Percentiles rank a stretch among this genome's conserved stretches.
These are phyloP conservation scores for Cinclus mexicanus DNA, from an alignment of 2,113 vertebrate genomes.

Conservation along the genomic window DNA sequence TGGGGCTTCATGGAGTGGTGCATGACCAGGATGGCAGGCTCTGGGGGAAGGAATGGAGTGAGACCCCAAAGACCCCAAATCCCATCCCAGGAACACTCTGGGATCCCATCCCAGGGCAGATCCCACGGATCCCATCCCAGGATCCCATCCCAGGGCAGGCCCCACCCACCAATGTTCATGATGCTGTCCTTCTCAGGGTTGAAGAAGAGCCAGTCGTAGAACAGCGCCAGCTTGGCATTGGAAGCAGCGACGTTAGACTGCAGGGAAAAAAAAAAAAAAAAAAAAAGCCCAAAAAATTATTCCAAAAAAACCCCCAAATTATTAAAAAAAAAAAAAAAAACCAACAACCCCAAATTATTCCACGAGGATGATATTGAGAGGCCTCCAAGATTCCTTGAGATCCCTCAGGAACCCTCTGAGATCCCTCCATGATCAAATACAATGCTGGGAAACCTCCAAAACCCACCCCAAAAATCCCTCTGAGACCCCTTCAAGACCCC, in stretches of 20 bases:
- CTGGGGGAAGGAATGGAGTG: constrained; percentile 54
- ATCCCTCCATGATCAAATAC: neutral
- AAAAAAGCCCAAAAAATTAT: rapidly evolving
- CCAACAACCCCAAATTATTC: too few relatives aligned
- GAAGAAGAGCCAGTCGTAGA: constrained; percentile 99
- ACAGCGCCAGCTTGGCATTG: constrained; percentile 95
- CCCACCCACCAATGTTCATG: constrained; percentile 91
- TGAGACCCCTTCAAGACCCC: neutral
- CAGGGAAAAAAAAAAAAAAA: neutral
- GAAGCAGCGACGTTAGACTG: constrained; percentile 97
- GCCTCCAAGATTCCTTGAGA: too few relatives aligned
- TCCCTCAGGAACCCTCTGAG: neutral
- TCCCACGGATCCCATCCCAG: neutral
- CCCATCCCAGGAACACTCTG: too few relatives aligned
- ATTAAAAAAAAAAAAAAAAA: too few relatives aligned
- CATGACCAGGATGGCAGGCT: constrained; percentile 97
- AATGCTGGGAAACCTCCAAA: neutral
- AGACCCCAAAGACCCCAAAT: rapidly evolving
- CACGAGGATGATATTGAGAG: too few relatives aligned
- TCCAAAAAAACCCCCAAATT: too few relatives aligned
- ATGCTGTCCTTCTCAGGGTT: constrained; percentile 98
- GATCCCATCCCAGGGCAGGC: neutral
- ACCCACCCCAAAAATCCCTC: neutral
- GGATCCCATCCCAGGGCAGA: neutral
- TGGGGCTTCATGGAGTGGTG: constrained; percentile 99